A percentile compares a stretch with the other conserved stretches of the same genome.
Evolutionary conservation across 1,140 invertebrate species (phyloP).

Genomic region (Sycobia sp.): DNA sequence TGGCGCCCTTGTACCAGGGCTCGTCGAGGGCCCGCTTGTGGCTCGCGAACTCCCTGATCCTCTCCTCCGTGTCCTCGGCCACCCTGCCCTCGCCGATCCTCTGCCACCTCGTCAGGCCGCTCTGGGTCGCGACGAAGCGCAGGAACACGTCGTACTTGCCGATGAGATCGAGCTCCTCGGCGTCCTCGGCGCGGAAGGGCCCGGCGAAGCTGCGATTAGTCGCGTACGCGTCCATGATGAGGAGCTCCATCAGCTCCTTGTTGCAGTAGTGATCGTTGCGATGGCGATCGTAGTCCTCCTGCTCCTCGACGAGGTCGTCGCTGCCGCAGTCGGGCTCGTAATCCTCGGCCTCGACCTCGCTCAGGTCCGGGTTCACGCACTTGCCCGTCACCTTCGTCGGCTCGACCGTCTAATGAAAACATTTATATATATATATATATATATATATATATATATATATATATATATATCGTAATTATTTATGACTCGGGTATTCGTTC

Average conservation of each 20-base stretch:
- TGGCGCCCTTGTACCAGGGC: slow-evolving; percentile 89
- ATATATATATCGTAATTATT: too few species aligned
- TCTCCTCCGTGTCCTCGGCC: not conserved
- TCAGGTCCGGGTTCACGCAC: not conserved
- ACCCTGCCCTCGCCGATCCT: not conserved
- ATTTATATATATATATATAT: too few species aligned
- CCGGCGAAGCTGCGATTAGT: slow-evolving; percentile 74
- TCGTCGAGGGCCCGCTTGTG: slow-evolving; percentile 80
- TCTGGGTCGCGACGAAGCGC: slow-evolving; percentile 85
- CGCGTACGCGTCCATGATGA: slow-evolving; percentile 86
- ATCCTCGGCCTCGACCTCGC: not conserved
- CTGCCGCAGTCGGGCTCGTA: slow-evolving; percentile 23
- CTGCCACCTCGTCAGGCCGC: slow-evolving; percentile 86
- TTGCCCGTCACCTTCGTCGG: not conserved
- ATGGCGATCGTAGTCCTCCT: slow-evolving; percentile 22
- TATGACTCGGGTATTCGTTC: too few species aligned
- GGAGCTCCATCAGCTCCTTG: slow-evolving; percentile 79
- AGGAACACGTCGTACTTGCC: slow-evolving; percentile 70
- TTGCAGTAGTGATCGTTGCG: slow-evolving; percentile 80
- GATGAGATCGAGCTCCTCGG: slow-evolving; percentile 57
- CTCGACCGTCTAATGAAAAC: too few species aligned
- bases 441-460: too few species aligned
- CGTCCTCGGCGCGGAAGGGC: slow-evolving; percentile 52
- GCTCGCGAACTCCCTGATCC: slow-evolving; percentile 4
- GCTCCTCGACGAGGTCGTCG: slow-evolving; percentile 21